Evolutionary conservation across 2,888 invertebrate species (phyloP).

Genomic region (Cerastis leucographa): DNA sequence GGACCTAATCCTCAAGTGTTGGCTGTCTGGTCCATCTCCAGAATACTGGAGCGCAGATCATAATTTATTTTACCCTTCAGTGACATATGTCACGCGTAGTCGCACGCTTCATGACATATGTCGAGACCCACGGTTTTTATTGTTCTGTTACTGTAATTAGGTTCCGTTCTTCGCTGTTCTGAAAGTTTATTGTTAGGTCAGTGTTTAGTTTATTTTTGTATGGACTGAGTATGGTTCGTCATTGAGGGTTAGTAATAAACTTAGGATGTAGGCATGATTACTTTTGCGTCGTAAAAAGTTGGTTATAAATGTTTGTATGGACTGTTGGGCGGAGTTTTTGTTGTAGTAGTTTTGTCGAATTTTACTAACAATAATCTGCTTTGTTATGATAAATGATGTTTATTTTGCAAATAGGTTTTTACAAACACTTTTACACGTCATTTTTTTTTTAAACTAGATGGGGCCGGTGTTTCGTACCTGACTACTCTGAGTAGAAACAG

Average conservation of each 20-base stretch:
- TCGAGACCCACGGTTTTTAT: slow-evolving; percentile 40
- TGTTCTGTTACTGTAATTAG: slow-evolving; percentile 46
- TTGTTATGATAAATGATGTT: too few species aligned
- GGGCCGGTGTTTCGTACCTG: too few species aligned
- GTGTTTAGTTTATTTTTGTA: slow-evolving; percentile 25
- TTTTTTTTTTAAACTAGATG: too few species aligned
- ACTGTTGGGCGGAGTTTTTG: slow-evolving; percentile 5
- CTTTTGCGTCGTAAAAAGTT: slow-evolving; percentile 30
- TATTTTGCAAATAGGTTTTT: too few species aligned
- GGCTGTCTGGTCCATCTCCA: slow-evolving; percentile 37
- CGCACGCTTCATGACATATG: slow-evolving; percentile 54
- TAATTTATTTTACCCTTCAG: slow-evolving; percentile 61
- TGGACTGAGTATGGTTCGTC: neutral
- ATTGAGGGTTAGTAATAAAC: slow-evolving; percentile 23
- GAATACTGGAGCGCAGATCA: slow-evolving; percentile 49
- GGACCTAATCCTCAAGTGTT: slow-evolving; percentile 39
- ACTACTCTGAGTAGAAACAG: too few species aligned
- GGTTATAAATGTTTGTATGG: slow-evolving; percentile 19
- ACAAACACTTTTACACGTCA: too few species aligned
- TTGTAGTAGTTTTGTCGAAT: neutral
- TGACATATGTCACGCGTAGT: slow-evolving; percentile 54
- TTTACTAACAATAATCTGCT: neutral
- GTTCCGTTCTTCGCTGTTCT: slow-evolving; percentile 3
- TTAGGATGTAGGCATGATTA: slow-evolving; percentile 14
- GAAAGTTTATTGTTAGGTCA: slow-evolving; percentile 27